These are phyloP conservation scores for Cottoperca gobio DNA, from an alignment of 2,797 vertebrate species.

Conservation along the genomic window DNA sequence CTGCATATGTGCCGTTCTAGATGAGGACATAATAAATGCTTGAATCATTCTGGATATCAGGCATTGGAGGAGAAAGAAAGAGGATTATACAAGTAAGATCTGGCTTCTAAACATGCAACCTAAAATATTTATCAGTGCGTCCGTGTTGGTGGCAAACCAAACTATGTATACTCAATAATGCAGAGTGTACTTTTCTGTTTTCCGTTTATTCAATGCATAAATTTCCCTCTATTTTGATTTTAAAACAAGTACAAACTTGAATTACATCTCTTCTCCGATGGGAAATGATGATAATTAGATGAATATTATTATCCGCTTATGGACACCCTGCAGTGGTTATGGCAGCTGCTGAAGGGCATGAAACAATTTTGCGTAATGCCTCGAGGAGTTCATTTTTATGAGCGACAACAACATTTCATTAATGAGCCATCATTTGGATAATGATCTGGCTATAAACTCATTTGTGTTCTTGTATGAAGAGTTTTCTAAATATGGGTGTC, in stretches of 20 bases:
- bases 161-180: not conserved
- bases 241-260: constrained; percentile 16
- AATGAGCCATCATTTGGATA: constrained; percentile 50
- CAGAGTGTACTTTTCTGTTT: not conserved
- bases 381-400: constrained; percentile 35
- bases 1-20: constrained; percentile 53
- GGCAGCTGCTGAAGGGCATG: constrained; percentile 54
- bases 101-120: constrained; percentile 33
- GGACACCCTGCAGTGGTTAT: constrained; percentile 30
- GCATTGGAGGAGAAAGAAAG: constrained; percentile 24
- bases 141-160: not conserved
- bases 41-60: constrained; percentile 20
- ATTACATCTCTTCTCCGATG: constrained; percentile 7
- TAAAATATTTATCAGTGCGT: constrained; percentile 52
- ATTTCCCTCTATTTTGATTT: constrained; percentile 8
- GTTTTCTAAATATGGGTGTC: constrained; percentile 30
- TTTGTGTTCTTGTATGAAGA: constrained; percentile 23
- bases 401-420: constrained; percentile 51
- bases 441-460: constrained; percentile 44
- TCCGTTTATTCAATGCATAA: constrained; percentile 1
- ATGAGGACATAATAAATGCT: constrained; percentile 43
- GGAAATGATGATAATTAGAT: constrained; percentile 47
- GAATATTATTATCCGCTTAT: constrained; percentile 45
- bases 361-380: constrained; percentile 28
- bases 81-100: constrained; percentile 22